Percentiles rank a stretch among this genome's conserved stretches.
Evolutionary conservation across 1,140 invertebrate species (phyloP).

Genomic region (Macrosteles quadrilineatus): DNA sequence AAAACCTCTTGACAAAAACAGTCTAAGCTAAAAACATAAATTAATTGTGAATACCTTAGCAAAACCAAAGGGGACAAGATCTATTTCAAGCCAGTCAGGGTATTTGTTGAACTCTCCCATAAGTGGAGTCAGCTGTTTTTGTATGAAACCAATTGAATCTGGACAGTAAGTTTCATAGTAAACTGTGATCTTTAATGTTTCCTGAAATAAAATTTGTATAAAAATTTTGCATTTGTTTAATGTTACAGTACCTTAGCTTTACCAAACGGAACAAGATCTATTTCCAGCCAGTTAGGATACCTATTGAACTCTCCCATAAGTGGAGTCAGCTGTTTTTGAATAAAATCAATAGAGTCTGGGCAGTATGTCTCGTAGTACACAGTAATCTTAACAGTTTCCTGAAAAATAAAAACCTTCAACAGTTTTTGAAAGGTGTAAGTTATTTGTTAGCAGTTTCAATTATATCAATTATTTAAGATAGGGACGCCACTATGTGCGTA

Average conservation of each 20-base stretch:
- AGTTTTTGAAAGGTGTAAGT: too few relatives aligned
- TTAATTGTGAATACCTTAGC: neutral
- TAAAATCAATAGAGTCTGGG: neutral
- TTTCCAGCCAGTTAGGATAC: neutral
- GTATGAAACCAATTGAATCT: neutral
- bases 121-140: neutral
- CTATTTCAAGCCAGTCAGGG: neutral
- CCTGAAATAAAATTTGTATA: neutral
- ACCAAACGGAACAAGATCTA: slow-evolving; percentile 3
- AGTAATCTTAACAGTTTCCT: neutral
- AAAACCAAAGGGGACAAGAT: slow-evolving; percentile 6
- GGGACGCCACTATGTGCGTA: too few relatives aligned
- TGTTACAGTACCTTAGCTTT: slow-evolving; percentile 3
- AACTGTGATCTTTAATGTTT: neutral
- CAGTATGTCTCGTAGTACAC: slow-evolving; percentile 9
- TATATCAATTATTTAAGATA: too few relatives aligned
- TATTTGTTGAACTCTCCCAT: slow-evolving; percentile 15
- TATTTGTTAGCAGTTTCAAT: too few relatives aligned
- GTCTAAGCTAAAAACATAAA: too few relatives aligned
- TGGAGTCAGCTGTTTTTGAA: neutral
- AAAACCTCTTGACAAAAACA: too few relatives aligned
- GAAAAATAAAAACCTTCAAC: too few relatives aligned
- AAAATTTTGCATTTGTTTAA: too few relatives aligned
- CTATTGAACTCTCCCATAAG: neutral
- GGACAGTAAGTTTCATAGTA: slow-evolving; percentile 22